Conservation (phyloP, 2,888 invertebrate species). For the Diogma glabrata region DNA sequence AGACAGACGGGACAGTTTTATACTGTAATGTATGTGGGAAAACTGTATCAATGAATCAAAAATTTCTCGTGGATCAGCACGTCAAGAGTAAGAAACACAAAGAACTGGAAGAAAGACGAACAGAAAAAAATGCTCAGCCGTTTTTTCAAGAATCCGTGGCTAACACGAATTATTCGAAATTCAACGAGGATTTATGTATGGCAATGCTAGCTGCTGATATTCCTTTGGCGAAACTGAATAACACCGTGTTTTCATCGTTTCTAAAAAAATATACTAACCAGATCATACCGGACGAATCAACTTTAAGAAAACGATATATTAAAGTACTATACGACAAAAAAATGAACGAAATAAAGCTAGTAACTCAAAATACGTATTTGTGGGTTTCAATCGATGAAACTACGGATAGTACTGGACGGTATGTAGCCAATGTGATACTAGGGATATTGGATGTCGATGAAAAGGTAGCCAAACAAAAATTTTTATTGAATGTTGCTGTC, state of each 20-base stretch:
- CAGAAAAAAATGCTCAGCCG: too few relatives aligned
- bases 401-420: neutral
- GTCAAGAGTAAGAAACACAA: neutral
- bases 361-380: neutral
- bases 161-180: too few relatives aligned
- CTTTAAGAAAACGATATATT: slow-evolving; percentile 1
- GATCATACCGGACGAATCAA: slow-evolving; percentile 2
- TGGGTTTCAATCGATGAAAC: slow-evolving; percentile 1
- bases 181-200: too few relatives aligned
- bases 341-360: neutral
- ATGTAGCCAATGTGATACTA: neutral
- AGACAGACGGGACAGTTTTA: slow-evolving; percentile 1
- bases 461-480: too few relatives aligned
- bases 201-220: too few relatives aligned
- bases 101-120: neutral
- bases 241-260: neutral
- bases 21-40: neutral
- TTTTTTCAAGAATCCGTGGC: too few relatives aligned
- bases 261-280: neutral
- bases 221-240: neutral
- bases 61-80: neutral
- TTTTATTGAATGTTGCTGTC: neutral
- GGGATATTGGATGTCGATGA: neutral
- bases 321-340: neutral
- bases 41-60: neutral